Base-by-base conservation (phyloP, 2,888 invertebrate species). In the Epinotia demarniana region DNA sequence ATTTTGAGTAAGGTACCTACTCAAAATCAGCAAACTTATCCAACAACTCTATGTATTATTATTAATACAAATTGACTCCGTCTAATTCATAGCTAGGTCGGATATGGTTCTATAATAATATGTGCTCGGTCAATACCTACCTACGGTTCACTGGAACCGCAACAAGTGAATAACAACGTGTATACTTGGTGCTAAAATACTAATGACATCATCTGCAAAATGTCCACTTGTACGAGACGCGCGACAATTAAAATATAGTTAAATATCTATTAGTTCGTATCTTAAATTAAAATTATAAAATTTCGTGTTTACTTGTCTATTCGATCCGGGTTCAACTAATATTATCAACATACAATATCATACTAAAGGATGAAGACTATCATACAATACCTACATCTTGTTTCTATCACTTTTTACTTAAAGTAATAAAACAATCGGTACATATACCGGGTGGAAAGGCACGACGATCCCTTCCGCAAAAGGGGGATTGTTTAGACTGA, bases 171-270 rank as follows among this genome's bases (percentile, higher is more conserved):
- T 13, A 46, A 49, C 5, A 16, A 16, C 16, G 18, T 27, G 18
- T 18, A 11, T 69, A 12, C 39, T 8, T 18, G 5, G 9, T 53
- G 11, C 23, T 53, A 16, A 46, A 66, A 63, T 19, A 19, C 8
- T 53, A 58, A 69, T 60, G 58, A 27, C 58, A 12, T 11, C n/a
- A 63, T 53, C 27, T 27, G 68, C 62, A 46, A 73, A 62, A 68
- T 72, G n/a, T n/a, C 16, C 19, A 39, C 33, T 39, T 73, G 43
- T 12, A 62, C 27, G 49, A 33, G 60, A 63, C 62, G 16, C 19
- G 46, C 16, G 43, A n/a, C 68, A 8, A 74, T 74, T 74, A 74
- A 74, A 57, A 57, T 69, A 33, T 63, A 69, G 63, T 74, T 69
- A 74, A 74, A 27, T 12, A 16, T 61, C 62, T 23, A 74, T 70